These are phyloP conservation scores for Nylanderia fulva DNA, from an alignment of 1,140 invertebrate species.

Conservation along the genomic window DNA sequence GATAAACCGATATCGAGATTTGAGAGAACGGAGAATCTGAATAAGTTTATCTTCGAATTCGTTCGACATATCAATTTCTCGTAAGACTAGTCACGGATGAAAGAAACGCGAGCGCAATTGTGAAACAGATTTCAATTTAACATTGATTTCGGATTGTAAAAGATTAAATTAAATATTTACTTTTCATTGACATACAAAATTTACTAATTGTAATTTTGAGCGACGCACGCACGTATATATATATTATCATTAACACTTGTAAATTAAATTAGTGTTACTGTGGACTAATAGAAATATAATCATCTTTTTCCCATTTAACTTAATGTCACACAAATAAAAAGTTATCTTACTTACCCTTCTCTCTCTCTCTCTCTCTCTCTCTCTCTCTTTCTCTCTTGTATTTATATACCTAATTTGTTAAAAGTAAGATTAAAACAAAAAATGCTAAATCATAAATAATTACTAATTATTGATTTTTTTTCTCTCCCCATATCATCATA, in stretches of 20 bases:
- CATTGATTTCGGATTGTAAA: background rate
- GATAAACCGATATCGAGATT: slow-evolving; percentile 51
- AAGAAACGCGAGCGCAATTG: background rate
- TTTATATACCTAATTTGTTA: background rate
- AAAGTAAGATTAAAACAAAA: background rate
- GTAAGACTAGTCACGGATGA: background rate
- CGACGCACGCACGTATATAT: no score
- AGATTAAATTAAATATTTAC: background rate
- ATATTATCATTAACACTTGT: slow-evolving; percentile 7
- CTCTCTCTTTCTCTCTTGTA: background rate
- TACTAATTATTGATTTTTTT: background rate
- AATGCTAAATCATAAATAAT: background rate
- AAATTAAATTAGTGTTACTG: background rate
- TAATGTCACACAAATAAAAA: no score
- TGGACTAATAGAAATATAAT: no score
- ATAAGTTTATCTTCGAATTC: slow-evolving; percentile 46
- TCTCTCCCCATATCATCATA: background rate
- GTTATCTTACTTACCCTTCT: background rate
- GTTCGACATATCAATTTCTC: slow-evolving; percentile 41
- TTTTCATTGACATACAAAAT: background rate
- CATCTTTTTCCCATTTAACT: no score
- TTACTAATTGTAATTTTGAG: background rate
- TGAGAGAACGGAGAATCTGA: slow-evolving; percentile 31
- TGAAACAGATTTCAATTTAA: background rate
- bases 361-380: background rate